Conservation (phyloP, 2,113 vertebrate genomes). For the Andinoacara biseriatus region DNA sequence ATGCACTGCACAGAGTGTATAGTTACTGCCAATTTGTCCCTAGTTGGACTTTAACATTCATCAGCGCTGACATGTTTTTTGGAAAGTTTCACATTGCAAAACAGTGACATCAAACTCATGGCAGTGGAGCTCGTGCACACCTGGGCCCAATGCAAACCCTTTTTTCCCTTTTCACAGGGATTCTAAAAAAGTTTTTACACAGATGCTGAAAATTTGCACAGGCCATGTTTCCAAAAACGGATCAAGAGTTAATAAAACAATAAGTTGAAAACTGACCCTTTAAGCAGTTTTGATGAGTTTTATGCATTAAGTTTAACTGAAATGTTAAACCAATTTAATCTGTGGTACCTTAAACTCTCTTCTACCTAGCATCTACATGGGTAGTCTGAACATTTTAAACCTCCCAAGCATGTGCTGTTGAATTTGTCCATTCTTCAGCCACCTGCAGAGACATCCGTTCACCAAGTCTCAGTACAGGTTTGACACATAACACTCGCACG, state of each 20-base stretch:
- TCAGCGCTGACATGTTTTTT: background rate
- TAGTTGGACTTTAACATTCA: background rate
- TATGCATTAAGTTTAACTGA: background rate
- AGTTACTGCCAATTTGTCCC: background rate
- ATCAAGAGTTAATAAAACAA: too few species aligned
- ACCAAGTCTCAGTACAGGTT: constrained; percentile 19
- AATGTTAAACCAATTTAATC: background rate
- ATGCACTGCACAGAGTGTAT: background rate
- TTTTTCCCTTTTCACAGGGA: background rate
- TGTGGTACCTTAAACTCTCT: background rate
- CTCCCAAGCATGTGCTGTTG: background rate
- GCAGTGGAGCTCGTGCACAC: constrained; percentile 4
- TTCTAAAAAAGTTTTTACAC: background rate
- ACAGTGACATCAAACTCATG: background rate
- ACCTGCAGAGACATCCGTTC: constrained; percentile 33
- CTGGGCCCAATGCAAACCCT: background rate
- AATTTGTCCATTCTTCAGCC: constrained; percentile 19
- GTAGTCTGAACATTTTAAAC: constrained; percentile 4
- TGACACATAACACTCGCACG: background rate
- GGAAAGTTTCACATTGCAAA: background rate
- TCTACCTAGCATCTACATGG: background rate
- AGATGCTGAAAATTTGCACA: too few species aligned
- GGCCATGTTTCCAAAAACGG: too few species aligned
- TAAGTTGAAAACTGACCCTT: too few species aligned
- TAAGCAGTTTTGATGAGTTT: background rate